These are phyloP conservation scores for Anguilla rostrata DNA, from an alignment of 2,113 vertebrate genomes.

Conservation along the genomic window DNA sequence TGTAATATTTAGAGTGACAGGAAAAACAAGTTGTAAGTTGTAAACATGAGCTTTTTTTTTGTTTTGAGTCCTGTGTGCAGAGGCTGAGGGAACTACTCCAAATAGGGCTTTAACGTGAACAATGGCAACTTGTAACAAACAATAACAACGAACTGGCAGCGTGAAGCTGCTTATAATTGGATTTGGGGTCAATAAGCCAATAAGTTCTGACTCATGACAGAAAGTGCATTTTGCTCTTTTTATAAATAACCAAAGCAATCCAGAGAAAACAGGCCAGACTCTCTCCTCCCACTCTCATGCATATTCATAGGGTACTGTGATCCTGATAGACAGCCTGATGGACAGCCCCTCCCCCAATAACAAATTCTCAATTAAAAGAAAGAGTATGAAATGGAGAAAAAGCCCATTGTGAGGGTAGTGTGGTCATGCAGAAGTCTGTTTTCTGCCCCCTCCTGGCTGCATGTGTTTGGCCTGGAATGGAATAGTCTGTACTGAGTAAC, in stretches of 20 bases:
- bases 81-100: neutral
- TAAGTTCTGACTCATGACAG: neutral
- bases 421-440: neutral
- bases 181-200: neutral
- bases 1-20: too few species aligned
- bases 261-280: neutral
- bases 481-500: neutral
- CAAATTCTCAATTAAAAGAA: neutral
- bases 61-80: neutral
- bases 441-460: neutral
- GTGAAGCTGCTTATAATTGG: neutral
- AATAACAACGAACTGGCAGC: neutral
- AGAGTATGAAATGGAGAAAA: neutral
- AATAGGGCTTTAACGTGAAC: neutral
- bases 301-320: neutral
- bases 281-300: neutral
- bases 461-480: neutral
- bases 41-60: neutral
- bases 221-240: neutral
- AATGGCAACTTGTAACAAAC: neutral
- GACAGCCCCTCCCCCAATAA: neutral
- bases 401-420: neutral
- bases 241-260: neutral
- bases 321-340: neutral
- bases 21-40: too few species aligned